Evolutionary conservation across 2,888 invertebrate genomes (phyloP).

Genomic region (Spodoptera picta): DNA sequence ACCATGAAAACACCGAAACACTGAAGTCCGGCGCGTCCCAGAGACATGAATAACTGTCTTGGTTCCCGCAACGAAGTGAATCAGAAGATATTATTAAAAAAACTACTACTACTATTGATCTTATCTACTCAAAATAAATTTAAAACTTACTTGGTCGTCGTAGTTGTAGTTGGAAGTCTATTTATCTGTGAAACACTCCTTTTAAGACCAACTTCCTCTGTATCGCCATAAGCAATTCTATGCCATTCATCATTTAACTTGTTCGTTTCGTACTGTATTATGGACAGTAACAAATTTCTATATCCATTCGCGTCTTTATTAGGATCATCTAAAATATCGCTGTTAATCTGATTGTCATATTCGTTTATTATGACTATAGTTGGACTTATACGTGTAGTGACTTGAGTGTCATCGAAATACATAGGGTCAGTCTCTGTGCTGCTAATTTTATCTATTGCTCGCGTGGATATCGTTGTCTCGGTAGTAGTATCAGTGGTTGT

Average conservation of each 20-base stretch:
- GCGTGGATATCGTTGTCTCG: not conserved
- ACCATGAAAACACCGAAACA: no score
- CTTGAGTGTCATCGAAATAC: constrained; percentile 2
- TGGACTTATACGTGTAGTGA: constrained; percentile 45
- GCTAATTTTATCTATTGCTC: not conserved
- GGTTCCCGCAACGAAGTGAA: no score
- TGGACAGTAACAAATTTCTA: constrained; percentile 61
- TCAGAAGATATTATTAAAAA: no score
- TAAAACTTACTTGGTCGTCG: constrained; percentile 17
- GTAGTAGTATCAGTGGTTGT: not conserved
- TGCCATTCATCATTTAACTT: constrained; percentile 57
- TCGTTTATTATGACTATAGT: constrained; percentile 63
- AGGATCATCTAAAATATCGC: constrained; percentile 3
- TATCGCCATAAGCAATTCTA: constrained; percentile 29
- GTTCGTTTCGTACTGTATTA: constrained; percentile 66
- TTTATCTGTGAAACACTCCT: constrained; percentile 3
- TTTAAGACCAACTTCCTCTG: constrained; percentile 3
- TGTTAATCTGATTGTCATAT: constrained; percentile 26
- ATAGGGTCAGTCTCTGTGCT: not conserved
- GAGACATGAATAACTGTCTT: no score
- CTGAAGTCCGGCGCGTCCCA: no score
- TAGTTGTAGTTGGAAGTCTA: not conserved
- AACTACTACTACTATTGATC: no score
- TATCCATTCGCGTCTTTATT: constrained; percentile 25
- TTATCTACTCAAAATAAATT: no score